These are phyloP conservation scores for Rosalia funebris DNA, from an alignment of 2,888 invertebrate species.

Conservation along the genomic window DNA sequence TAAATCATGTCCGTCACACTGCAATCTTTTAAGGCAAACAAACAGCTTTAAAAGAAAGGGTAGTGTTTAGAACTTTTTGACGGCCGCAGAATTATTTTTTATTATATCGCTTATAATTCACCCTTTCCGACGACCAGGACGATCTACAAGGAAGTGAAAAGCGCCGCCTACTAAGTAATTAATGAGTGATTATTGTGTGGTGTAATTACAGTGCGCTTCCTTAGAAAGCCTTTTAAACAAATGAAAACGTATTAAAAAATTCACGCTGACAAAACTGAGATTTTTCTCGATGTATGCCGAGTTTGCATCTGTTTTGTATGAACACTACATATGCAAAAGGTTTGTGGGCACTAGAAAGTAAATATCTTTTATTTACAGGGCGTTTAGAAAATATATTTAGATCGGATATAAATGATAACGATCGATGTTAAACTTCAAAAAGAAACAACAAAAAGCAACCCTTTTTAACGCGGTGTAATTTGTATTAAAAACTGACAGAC, in stretches of 20 bases:
- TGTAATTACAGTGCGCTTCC: conserved; percentile 53
- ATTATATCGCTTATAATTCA: conserved; percentile 22
- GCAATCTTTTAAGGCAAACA: conserved; percentile 4
- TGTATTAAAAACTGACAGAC: too few relatives aligned
- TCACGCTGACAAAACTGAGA: conserved; percentile 42
- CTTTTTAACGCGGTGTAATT: too few relatives aligned
- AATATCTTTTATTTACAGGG: too few relatives aligned
- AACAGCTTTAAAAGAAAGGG: conserved; percentile 12
- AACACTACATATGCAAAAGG: too few relatives aligned
- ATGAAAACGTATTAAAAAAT: conserved; percentile 57
- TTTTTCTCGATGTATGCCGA: conserved; percentile 24
- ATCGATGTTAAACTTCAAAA: too few relatives aligned
- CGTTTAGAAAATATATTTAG: too few relatives aligned
- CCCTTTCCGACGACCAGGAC: conserved; percentile 13
- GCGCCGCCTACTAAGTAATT: conserved; percentile 49
- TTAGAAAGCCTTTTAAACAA: conserved; percentile 54
- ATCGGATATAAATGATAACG: too few relatives aligned
- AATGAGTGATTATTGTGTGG: conserved; percentile 56
- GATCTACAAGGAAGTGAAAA: conserved; percentile 8
- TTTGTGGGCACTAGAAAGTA: too few relatives aligned
- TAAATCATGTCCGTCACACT: conserved; percentile 15
- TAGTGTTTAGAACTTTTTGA: conserved; percentile 8
- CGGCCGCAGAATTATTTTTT: conserved; percentile 20
- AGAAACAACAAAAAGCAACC: too few relatives aligned
- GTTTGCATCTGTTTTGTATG: too few relatives aligned